Conservation (phyloP, 1,140 invertebrate genomes). For the Cherax quadricarinatus region DNA sequence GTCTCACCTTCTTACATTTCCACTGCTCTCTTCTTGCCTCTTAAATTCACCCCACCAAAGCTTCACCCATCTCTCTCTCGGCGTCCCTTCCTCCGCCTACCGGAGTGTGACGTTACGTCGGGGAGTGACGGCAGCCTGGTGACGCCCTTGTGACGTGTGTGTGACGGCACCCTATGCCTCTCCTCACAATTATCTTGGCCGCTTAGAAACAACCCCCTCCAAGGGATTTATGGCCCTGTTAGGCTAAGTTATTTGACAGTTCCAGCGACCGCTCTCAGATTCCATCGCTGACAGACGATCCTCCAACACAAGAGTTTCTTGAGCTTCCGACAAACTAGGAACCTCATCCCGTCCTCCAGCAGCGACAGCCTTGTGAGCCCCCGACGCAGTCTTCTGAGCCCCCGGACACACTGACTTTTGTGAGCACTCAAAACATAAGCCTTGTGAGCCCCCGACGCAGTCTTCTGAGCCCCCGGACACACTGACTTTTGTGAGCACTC, state of each 20-base stretch:
- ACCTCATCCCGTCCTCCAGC: too few species aligned
- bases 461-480: too few species aligned
- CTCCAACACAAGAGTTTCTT: not conserved
- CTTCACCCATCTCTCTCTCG: not conserved
- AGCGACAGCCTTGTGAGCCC: too few species aligned
- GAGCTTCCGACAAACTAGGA: too few species aligned
- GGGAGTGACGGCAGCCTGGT: not conserved
- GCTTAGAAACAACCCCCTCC: slow-evolving; percentile 52
- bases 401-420: too few species aligned
- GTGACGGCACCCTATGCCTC: slow-evolving; percentile 41
- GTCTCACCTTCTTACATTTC: not conserved
- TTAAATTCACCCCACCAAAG: not conserved
- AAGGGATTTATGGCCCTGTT: slow-evolving; percentile 57
- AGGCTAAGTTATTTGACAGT: slow-evolving; percentile 61
- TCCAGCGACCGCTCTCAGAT: slow-evolving; percentile 32
- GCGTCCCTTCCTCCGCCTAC: not conserved
- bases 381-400: too few species aligned
- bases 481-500: too few species aligned
- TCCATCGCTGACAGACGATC: slow-evolving; percentile 20
- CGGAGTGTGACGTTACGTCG: too few species aligned
- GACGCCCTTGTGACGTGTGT: slow-evolving; percentile 29
- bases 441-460: too few species aligned
- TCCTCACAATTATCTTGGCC: slow-evolving; percentile 53
- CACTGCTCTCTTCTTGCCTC: not conserved
- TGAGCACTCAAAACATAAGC: too few species aligned